Conservation (phyloP, 1,140 invertebrate species). For the Neodiprion lecontei region DNA sequence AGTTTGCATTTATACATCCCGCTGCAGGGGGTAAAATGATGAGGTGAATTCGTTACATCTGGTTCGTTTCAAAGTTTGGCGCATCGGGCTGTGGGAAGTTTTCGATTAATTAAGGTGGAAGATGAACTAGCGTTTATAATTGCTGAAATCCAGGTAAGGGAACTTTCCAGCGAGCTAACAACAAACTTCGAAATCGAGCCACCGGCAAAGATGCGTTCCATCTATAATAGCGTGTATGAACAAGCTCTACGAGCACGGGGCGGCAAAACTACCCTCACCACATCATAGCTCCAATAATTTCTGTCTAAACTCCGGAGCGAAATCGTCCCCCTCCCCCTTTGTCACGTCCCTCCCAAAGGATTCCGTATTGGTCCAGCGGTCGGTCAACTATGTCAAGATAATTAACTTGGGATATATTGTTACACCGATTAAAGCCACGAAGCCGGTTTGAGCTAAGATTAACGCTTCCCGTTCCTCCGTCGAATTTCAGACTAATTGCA, state of each 20-base stretch:
- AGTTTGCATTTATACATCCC: too few species aligned
- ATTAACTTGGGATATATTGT: neutral
- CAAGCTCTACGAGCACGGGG: too few species aligned
- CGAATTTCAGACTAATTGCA: neutral
- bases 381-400: conserved; percentile 1
- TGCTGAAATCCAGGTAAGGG: neutral
- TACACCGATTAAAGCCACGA: neutral
- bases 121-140: neutral
- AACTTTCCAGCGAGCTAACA: neutral
- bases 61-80: neutral
- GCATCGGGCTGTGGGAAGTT: too few species aligned
- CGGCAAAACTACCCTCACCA: neutral
- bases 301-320: neutral
- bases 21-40: neutral
- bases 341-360: too few species aligned
- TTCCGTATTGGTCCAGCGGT: neutral
- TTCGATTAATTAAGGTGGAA: neutral
- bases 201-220: neutral
- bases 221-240: too few species aligned
- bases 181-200: neutral
- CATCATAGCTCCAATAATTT: neutral
- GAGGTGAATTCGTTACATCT: neutral
- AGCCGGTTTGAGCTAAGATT: neutral
- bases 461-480: neutral
- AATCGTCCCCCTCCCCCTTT: too few species aligned